Evolutionary conservation across 1,140 invertebrate genomes (phyloP), one percentile per base, ranked within the genome.

Genomic region (Zelostemma sp.): DNA sequence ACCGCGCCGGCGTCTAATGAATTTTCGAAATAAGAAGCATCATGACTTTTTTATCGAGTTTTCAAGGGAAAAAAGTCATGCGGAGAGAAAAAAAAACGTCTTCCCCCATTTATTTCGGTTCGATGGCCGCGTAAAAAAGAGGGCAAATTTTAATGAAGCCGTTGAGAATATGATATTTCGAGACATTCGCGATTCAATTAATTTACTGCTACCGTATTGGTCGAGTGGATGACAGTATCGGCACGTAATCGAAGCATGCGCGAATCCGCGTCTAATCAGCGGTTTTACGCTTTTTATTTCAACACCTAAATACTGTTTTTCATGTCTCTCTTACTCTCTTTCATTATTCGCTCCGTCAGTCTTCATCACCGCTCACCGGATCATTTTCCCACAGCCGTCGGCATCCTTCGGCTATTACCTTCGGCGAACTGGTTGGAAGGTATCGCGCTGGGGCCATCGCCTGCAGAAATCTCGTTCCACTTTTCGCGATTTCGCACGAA

Each of bases 191-290:
- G n/a, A n/a, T n/a, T n/a, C n/a, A n/a, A n/a, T n/a, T n/a, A n/a
- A n/a, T n/a, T n/a, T n/a, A n/a, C n/a, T n/a, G n/a, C n/a, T n/a
- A n/a, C n/a, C n/a, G n/a, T n/a, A n/a, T n/a, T n/a, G n/a, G n/a
- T n/a, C n/a, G n/a, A n/a, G n/a, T n/a, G n/a, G n/a, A 28, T 28
- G 25, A 28, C 25, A 25, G 78, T 28, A 28, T 28, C 8, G 25
- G 25, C 8, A 8, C 25, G 8, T n/a, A 11, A 35, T 35, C 33
- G n/a, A 35, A 75, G 78, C 82, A 84, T 80, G 82, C 80, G 73
- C 79, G 79, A 76, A 76, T 68, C 67, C 63, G 63, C 68, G 70
- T 68, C 68, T 60, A 72, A 70, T 68, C 72, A 50, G 3, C 45
- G 28, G 48, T 62, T 65, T 64, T 62, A 68, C 61, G 64, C 64